These are phyloP conservation scores for Hesperophylax magnus DNA, from an alignment of 1,140 invertebrate genomes.

Conservation along the genomic window DNA sequence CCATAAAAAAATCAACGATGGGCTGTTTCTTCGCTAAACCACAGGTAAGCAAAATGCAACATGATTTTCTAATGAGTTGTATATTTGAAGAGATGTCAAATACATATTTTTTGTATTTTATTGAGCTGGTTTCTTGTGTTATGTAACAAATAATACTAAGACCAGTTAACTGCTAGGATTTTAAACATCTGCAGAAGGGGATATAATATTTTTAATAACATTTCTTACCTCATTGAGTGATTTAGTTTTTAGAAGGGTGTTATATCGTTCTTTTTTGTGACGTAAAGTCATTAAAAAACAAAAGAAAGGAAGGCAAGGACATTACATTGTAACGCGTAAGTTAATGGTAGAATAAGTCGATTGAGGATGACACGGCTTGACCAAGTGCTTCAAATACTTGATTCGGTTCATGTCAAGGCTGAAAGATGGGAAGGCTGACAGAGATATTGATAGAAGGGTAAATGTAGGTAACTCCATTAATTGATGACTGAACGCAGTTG, in stretches of 20 bases:
- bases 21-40: slow-evolving; percentile 8
- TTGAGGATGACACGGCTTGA: no score
- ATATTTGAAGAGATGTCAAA: background rate
- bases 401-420: no score
- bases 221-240: background rate
- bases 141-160: background rate
- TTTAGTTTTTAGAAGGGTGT: background rate
- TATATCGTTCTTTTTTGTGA: no score
- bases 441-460: no score
- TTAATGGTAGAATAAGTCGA: no score
- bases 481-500: no score
- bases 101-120: background rate
- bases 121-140: no score
- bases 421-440: no score
- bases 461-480: no score
- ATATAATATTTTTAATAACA: background rate
- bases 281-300: background rate
- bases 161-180: background rate
- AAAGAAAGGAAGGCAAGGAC: background rate
- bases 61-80: background rate
- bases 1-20: background rate
- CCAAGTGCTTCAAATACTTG: no score
- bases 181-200: background rate
- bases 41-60: background rate
- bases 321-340: background rate